Percentiles rank a stretch among this genome's conserved stretches.
Evolutionary conservation across 2,797 vertebrate species (phyloP).

Genomic region (Myripristis jacobus): DNA sequence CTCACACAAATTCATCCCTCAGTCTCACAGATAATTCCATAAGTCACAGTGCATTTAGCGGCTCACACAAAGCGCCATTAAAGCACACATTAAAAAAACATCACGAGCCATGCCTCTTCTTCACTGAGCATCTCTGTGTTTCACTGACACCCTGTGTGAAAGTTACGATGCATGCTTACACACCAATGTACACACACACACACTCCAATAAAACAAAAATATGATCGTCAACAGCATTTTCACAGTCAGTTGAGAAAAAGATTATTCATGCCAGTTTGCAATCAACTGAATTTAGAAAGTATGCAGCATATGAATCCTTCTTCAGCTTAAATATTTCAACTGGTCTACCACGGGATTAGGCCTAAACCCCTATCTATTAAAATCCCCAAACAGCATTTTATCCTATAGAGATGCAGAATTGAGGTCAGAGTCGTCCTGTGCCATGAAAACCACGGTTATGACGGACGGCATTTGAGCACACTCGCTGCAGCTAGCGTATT

Average conservation of each 20-base stretch:
- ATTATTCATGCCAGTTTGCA: neutral
- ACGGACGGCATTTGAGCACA: conserved; percentile 13
- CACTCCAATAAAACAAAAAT: neutral
- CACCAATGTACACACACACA: neutral
- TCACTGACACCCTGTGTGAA: neutral
- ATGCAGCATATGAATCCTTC: neutral
- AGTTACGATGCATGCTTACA: too few relatives aligned
- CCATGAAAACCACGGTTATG: conserved; percentile 17
- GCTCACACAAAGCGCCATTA: conserved; percentile 8
- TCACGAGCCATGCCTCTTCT: neutral
- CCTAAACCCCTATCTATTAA: conserved; percentile 10
- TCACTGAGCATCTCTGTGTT: neutral
- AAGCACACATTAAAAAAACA: conserved; percentile 23
- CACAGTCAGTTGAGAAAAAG: neutral
- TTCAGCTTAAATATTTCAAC: conserved; percentile 15
- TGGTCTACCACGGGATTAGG: conserved; percentile 20
- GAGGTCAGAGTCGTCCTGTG: conserved; percentile 26
- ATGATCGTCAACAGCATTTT: neutral
- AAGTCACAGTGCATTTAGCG: neutral
- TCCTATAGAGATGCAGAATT: conserved; percentile 19
- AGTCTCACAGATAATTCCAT: conserved; percentile 6
- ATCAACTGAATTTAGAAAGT: neutral
- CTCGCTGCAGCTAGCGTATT: conserved; percentile 3
- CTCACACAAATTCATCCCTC: neutral
- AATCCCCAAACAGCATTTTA: neutral